phyloP scores from a whole-genome alignment of 2,888 invertebrate species.

The Cephus sareptanus region DNA sequence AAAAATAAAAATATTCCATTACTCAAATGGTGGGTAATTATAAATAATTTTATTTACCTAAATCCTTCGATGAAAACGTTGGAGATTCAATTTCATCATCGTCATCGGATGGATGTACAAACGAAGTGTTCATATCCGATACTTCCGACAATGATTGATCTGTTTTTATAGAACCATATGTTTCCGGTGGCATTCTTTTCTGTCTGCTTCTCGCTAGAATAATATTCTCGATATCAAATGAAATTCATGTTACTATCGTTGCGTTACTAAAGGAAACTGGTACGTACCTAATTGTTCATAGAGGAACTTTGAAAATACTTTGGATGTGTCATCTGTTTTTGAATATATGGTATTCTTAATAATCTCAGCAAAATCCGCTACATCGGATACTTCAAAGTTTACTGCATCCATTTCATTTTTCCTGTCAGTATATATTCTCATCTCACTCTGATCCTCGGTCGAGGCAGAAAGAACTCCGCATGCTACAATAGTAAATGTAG shows the following conservation, averaged over 20 bases:
- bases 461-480: neutral
- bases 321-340: neutral
- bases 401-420: neutral
- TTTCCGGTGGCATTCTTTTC: too few species aligned
- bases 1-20: too few species aligned
- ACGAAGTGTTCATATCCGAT: constrained; percentile 26
- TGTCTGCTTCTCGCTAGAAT: too few species aligned
- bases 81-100: constrained; percentile 12
- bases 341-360: neutral
- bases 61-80: constrained; percentile 5
- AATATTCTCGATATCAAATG: too few species aligned
- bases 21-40: constrained; percentile 12
- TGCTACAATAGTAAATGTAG: neutral
- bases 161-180: too few species aligned
- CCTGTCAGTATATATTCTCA: neutral
- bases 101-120: constrained; percentile 24
- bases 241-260: neutral
- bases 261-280: neutral
- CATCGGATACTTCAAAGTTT: neutral
- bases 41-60: constrained; percentile 8
- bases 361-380: neutral
- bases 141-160: constrained; percentile 14
- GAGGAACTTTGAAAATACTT: neutral
- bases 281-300: neutral
- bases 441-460: neutral